A percentile compares a stretch with the other conserved stretches of the same genome.
Conservation (phyloP, 1,140 invertebrate species). For the Diachasmimorpha longicaudata region DNA sequence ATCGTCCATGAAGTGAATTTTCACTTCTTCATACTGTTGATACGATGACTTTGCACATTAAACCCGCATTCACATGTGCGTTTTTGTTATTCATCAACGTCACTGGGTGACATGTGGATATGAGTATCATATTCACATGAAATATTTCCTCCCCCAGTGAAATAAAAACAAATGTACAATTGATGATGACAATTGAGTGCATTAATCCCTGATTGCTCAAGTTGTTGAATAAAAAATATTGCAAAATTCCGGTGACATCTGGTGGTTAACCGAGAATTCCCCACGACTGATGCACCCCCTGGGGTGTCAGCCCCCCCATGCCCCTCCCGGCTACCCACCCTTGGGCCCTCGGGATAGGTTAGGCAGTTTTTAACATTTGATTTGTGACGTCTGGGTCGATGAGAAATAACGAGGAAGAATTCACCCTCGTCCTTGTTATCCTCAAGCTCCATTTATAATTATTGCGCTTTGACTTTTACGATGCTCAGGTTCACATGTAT, state of each 20-base stretch:
- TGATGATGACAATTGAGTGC: neutral
- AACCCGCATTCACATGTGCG: neutral
- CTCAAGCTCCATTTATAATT: constrained; percentile 48
- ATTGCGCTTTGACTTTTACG: constrained; percentile 59
- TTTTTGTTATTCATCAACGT: neutral
- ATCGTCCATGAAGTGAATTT: constrained; percentile 12
- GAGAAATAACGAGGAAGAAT: constrained; percentile 35
- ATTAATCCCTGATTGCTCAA: neutral
- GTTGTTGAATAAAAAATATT: neutral
- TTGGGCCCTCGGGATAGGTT: neutral
- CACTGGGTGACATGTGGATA: neutral
- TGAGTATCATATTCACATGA: neutral
- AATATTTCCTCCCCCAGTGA: neutral
- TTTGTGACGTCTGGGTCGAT: constrained; percentile 42
- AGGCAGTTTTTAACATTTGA: constrained; percentile 28
- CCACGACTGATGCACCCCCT: neutral
- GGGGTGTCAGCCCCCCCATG: no score
- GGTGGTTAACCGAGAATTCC: neutral
- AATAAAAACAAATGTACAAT: neutral
- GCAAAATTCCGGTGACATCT: neutral
- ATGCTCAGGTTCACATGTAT: constrained; percentile 18
- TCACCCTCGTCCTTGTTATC: constrained; percentile 14
- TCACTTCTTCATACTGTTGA: constrained; percentile 2
- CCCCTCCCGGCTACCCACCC: no score
- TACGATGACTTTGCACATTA: constrained; percentile 9